Conservation (phyloP, 2,888 invertebrate genomes). For the Julus scanicus region DNA sequence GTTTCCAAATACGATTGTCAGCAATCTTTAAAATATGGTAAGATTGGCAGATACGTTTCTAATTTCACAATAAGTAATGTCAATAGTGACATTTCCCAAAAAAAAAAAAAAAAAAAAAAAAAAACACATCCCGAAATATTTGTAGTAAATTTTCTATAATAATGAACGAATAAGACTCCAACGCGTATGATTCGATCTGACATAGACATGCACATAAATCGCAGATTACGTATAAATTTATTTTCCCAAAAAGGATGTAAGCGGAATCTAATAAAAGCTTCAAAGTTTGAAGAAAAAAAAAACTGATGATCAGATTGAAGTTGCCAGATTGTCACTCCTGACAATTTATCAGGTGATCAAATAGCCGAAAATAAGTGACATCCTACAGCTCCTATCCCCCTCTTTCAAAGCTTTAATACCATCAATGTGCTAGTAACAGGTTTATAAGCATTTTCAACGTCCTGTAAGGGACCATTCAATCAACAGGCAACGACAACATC, state of each 20-base stretch:
- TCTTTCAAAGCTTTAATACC: conserved; percentile 17
- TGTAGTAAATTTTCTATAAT: neutral
- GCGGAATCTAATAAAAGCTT: conserved; percentile 38
- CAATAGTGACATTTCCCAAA: neutral
- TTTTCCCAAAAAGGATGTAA: conserved; percentile 37
- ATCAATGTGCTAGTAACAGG: conserved; percentile 31
- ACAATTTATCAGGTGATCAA: conserved; percentile 45
- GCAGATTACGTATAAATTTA: neutral
- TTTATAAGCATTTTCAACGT: conserved; percentile 37
- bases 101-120: neutral
- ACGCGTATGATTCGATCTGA: neutral
- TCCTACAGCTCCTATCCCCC: neutral
- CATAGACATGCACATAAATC: conserved; percentile 11
- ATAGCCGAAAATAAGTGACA: conserved; percentile 43
- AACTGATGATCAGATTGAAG: conserved; percentile 43
- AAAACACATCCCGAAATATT: neutral
- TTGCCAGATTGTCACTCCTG: conserved; percentile 42
- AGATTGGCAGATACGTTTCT: neutral
- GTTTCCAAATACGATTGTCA: no score
- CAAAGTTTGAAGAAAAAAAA: neutral
- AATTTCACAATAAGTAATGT: neutral
- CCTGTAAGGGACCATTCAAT: conserved; percentile 36
- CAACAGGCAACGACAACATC: conserved; percentile 7
- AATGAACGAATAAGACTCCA: neutral
- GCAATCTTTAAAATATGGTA: neutral